Percentiles rank a stretch among this genome's conserved stretches.
These are phyloP conservation scores for Callospermophilus lateralis DNA, from an alignment of 2,113 vertebrate genomes.

Conservation along the genomic window DNA sequence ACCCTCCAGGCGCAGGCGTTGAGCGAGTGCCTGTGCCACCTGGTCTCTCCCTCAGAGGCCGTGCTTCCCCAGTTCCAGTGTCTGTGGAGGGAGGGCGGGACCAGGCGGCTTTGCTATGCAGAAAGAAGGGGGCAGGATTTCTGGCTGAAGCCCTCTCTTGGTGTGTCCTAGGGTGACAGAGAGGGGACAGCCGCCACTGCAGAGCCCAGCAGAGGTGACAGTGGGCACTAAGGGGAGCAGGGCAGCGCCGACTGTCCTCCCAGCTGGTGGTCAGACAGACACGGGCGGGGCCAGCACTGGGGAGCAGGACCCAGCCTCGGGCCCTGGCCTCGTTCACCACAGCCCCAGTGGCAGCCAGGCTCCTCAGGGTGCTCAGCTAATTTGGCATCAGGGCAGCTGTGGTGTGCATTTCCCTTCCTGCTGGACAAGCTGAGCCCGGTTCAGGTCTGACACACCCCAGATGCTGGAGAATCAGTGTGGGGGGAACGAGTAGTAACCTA, in stretches of 20 bases:
- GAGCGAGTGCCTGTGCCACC: rapidly evolving
- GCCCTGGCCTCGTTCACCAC: background rate
- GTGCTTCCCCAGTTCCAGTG: background rate
- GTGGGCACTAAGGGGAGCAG: background rate
- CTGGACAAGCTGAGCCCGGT: too few species aligned
- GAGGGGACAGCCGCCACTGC: background rate
- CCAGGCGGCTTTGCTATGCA: background rate
- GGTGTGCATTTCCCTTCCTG: too few species aligned
- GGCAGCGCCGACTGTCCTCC: background rate
- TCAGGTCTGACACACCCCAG: background rate
- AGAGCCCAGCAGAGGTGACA: background rate
- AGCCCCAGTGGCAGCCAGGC: background rate
- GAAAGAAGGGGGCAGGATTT: background rate
- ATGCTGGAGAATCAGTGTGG: rapidly evolving
- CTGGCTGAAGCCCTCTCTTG: too few species aligned
- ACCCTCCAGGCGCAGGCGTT: rapidly evolving
- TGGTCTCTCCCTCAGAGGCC: rapidly evolving
- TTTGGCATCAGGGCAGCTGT: background rate
- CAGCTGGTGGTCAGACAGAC: background rate
- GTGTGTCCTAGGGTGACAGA: background rate
- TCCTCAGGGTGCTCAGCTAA: background rate
- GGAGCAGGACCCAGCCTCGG: background rate
- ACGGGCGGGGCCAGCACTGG: background rate
- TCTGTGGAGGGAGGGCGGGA: background rate
- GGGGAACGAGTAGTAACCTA: too few species aligned